Percentiles rank a stretch among this genome's conserved stretches.
Conservation (phyloP, 2,797 vertebrate species). For the Crocodylus rhombifer region DNA sequence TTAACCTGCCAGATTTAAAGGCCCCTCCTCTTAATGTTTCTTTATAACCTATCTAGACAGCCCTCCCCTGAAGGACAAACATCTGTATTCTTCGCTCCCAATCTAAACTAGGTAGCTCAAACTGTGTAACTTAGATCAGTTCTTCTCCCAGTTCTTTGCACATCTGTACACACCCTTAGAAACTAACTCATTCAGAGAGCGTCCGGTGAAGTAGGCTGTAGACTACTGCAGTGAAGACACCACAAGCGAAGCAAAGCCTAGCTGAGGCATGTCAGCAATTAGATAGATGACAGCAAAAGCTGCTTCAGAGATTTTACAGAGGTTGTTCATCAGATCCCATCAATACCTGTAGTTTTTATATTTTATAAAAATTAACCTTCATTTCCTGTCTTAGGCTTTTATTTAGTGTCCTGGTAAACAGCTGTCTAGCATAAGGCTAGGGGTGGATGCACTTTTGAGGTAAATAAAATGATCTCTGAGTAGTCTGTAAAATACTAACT, state of each 20-base stretch:
- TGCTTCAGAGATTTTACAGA: not conserved
- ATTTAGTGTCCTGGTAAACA: not conserved
- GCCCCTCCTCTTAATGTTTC: too few species aligned
- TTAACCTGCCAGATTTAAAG: too few species aligned
- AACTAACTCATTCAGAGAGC: too few species aligned
- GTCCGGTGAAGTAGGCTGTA: too few species aligned
- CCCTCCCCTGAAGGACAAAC: too few species aligned
- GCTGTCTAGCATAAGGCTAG: not conserved
- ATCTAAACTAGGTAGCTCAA: too few species aligned
- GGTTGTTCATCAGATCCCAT: not conserved
- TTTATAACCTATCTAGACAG: too few species aligned
- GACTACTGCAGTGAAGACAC: not conserved
- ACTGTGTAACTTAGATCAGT: too few species aligned
- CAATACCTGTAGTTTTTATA: not conserved
- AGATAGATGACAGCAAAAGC: not conserved
- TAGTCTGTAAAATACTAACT: not conserved
- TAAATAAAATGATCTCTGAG: fast-evolving
- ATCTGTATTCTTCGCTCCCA: too few species aligned
- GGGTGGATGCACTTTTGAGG: fast-evolving
- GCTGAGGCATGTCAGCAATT: not conserved
- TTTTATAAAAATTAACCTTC: not conserved
- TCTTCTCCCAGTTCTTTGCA: too few species aligned
- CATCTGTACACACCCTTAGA: too few species aligned
- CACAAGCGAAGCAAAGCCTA: not conserved
- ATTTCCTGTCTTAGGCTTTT: not conserved